Percentiles rank a stretch among this genome's conserved stretches.
Evolutionary conservation across 2,113 vertebrate genomes (phyloP).

Genomic region (Gopherus evgoodei): DNA sequence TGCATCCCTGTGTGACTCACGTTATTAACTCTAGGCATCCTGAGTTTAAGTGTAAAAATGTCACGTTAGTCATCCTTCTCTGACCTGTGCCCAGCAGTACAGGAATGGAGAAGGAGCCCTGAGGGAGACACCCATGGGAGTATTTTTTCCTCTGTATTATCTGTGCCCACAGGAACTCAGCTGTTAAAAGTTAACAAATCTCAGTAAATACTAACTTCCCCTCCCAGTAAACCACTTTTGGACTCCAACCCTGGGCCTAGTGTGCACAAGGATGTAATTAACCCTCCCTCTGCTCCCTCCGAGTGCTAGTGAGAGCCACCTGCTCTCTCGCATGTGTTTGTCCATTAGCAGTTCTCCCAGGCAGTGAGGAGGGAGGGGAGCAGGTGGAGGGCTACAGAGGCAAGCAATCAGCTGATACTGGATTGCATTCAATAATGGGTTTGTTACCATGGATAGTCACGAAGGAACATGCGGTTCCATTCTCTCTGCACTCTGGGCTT

Average conservation of each 20-base stretch:
- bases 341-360: neutral
- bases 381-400: neutral
- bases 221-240: neutral
- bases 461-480: neutral
- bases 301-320: neutral
- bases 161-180: neutral
- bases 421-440: neutral
- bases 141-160: neutral
- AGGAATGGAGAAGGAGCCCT: neutral
- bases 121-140: too few relatives aligned
- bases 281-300: neutral
- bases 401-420: neutral
- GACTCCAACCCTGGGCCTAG: fast-evolving
- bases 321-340: neutral
- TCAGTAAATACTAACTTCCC: neutral
- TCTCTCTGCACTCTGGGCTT: neutral
- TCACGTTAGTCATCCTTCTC: neutral
- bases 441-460: neutral
- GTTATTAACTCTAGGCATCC: too few relatives aligned
- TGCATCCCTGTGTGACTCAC: neutral
- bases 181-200: neutral
- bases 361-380: neutral
- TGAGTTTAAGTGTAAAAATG: neutral
- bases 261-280: fast-evolving
- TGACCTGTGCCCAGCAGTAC: neutral